Percentiles rank a stretch among this genome's conserved stretches.
Evolutionary conservation across 2,113 vertebrate species (phyloP).

Genomic region (Eonycteris spelaea): DNA sequence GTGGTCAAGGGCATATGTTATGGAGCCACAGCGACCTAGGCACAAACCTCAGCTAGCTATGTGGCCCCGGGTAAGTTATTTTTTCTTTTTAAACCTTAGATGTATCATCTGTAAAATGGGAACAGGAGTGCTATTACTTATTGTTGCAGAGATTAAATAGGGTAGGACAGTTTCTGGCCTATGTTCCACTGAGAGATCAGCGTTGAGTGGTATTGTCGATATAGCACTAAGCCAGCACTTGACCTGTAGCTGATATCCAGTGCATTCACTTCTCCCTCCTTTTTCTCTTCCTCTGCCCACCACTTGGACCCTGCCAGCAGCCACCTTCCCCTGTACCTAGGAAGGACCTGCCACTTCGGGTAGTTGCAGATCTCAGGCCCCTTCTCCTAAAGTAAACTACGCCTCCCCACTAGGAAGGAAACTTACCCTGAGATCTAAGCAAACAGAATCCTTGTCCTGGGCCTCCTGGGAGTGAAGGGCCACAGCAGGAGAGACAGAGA

Average conservation of each 20-base stretch:
- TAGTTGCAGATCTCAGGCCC: neutral
- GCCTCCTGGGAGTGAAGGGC: neutral
- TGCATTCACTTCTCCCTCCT: neutral
- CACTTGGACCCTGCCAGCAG: neutral
- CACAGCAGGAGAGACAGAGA: neutral
- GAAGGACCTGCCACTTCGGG: neutral
- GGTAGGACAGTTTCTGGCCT: neutral
- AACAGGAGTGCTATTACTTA: neutral
- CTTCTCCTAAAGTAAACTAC: neutral
- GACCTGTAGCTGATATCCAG: neutral
- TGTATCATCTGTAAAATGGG: neutral
- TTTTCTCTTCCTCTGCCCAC: neutral
- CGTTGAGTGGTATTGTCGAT: neutral
- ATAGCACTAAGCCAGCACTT: neutral
- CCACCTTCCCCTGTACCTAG: neutral
- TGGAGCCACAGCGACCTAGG: neutral
- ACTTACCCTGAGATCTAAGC: neutral
- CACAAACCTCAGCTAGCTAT: neutral
- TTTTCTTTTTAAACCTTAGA: neutral
- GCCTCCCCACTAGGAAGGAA: rapidly evolving
- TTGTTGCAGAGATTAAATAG: neutral
- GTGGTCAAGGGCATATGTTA: no score
- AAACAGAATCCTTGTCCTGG: neutral
- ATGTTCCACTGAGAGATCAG: neutral
- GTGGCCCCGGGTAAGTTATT: neutral